Base-by-base conservation (phyloP, 2,113 vertebrate genomes). In the Plectropomus leopardus region DNA sequence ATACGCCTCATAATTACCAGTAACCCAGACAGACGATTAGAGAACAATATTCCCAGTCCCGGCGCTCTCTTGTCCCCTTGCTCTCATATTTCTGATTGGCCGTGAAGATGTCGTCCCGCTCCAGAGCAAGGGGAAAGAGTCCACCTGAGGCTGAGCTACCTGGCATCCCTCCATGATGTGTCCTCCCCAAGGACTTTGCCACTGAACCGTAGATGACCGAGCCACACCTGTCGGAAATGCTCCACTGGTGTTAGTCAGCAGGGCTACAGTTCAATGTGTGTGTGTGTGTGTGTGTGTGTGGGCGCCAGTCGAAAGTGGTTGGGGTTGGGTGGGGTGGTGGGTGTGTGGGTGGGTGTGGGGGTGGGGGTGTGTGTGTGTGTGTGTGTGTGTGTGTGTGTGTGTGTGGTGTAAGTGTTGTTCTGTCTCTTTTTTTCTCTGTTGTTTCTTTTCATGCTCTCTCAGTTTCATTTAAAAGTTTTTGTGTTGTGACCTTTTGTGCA, bases 201-300 rank as follows among this genome's bases (percentile, higher is more conserved):
- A 26, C 61, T 50, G 72, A 77, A 67, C 66, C 51, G 24, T 61
- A 63, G 50, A 63, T 50, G 61, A 77, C 55, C 78, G 47, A 42
- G 32, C 50, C 9, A 15, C 50, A 57, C 15, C 78, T 72, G 72
- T 72, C 24, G 0, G 59, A 63, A 68, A 72, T 45, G 68, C 48
- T 85, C 44, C 32, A 55, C 68, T 24, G 68, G 50, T 69, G 67
- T 80, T 71, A 9, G 42, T 59, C 58, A 59, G 30, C 50, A 30
- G n/a, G 34, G n/a, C 63, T 11, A 7, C 40, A 40, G 9, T 13
- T 19, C 30, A 34, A 1, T 34, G n/a, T 72, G 24, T 30, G 44
- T 57, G 42, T 40, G 9, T 40, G 36, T 9, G 0, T 40, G 9
- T 11, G 9, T 36, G 36, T 36, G 36, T 36, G 36, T 40, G 36